phyloP scores from a whole-genome alignment of 1,140 invertebrate genomes.

The Papilio polytes region DNA sequence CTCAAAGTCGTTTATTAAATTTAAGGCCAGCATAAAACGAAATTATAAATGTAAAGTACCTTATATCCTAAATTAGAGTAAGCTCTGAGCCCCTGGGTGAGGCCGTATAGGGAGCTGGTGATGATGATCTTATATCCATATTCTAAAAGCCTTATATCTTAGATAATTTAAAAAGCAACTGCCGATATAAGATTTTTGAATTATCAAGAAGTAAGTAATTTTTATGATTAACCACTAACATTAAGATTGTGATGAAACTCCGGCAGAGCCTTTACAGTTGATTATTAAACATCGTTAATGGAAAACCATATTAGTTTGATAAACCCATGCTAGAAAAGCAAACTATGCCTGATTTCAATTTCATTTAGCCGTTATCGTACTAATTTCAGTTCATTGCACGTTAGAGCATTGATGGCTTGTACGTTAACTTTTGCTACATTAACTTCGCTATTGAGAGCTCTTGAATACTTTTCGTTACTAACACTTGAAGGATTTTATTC shows the following conservation, averaged over 20 bases:
- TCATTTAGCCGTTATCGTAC: neutral
- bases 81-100: no score
- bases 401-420: conserved; percentile 4
- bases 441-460: neutral
- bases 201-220: no score
- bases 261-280: neutral
- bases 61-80: no score
- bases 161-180: no score
- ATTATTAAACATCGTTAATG: neutral
- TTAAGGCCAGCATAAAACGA: neutral
- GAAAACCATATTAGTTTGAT: neutral
- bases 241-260: neutral
- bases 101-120: no score
- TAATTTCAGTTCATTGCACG: conserved; percentile 22
- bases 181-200: no score
- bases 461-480: neutral
- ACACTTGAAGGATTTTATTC: neutral
- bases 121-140: no score
- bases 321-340: neutral
- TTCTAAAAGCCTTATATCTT: no score
- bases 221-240: no score
- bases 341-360: neutral
- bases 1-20: neutral
- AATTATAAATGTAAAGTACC: neutral
- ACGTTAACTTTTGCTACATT: conserved; percentile 2